Evolutionary conservation across 2,797 vertebrate genomes (phyloP).

Genomic region (Telmatherina bonti): DNA sequence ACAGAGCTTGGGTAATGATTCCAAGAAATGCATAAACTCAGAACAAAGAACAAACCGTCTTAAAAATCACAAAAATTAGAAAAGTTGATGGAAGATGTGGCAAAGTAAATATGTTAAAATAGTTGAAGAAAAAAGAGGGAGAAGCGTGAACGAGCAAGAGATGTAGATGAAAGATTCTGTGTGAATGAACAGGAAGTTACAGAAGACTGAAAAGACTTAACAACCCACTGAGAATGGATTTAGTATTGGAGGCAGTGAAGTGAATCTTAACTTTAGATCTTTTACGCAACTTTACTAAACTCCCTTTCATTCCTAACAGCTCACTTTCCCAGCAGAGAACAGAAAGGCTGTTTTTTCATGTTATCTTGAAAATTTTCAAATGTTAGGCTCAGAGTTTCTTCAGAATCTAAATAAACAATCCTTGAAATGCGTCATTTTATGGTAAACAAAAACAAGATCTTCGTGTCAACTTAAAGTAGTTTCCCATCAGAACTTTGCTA

Average conservation of each 20-base stretch:
- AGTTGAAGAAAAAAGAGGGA: neutral
- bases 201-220: constrained; percentile 6
- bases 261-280: neutral
- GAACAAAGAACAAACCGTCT: neutral
- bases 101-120: neutral
- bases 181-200: neutral
- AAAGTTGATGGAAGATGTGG: constrained; percentile 3
- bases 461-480: too few relatives aligned
- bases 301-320: neutral
- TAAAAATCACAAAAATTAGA: neutral
- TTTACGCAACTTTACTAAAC: constrained; percentile 1
- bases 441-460: too few relatives aligned
- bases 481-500: too few relatives aligned
- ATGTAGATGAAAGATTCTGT: neutral
- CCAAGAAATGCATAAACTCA: neutral
- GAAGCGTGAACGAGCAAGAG: neutral
- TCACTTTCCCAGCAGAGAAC: neutral
- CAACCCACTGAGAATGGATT: neutral
- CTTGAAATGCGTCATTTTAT: too few relatives aligned
- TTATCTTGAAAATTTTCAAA: too few relatives aligned
- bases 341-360: neutral
- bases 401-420: too few relatives aligned
- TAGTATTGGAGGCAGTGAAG: neutral
- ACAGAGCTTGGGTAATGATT: too few relatives aligned
- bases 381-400: too few relatives aligned